A percentile compares a stretch with the other conserved stretches of the same genome.
Conservation (phyloP, 2,797 vertebrate species). For the Danio jaintianensis region DNA sequence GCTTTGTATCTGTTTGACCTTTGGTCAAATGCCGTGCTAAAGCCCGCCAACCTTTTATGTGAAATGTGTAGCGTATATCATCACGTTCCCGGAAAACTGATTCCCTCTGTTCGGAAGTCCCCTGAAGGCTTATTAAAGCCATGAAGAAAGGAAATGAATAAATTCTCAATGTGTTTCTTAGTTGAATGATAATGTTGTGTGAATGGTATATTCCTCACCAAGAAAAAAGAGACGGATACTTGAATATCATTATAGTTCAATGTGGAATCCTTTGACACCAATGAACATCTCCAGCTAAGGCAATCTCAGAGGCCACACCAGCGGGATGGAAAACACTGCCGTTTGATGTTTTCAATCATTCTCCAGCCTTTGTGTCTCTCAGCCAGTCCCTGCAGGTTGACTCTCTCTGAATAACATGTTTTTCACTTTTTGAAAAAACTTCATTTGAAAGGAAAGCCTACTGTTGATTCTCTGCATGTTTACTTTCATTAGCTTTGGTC, state of each 20-base stretch:
- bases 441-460: conserved; percentile 79
- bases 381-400: conserved; percentile 76
- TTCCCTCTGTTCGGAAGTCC: conserved; percentile 71
- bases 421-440: conserved; percentile 75
- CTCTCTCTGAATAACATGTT: conserved; percentile 81
- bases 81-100: conserved; percentile 44
- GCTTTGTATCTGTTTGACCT: conserved; percentile 78
- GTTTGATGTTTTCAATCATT: conserved; percentile 88
- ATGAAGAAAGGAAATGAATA: conserved; percentile 80
- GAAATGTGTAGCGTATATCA: conserved; percentile 77
- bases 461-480: conserved; percentile 80
- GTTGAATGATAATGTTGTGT: conserved; percentile 82
- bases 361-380: conserved; percentile 76
- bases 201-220: conserved; percentile 79
- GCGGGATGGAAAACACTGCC: conserved; percentile 69
- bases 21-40: conserved; percentile 77
- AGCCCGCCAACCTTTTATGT: conserved; percentile 80
- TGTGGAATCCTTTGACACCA: conserved; percentile 68
- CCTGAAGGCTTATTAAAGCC: conserved; percentile 85
- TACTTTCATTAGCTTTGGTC: conserved; percentile 79
- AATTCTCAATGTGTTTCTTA: conserved; percentile 83
- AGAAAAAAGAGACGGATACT: conserved; percentile 66
- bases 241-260: conserved; percentile 75
- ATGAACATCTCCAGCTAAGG: conserved; percentile 79
- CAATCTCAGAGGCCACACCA: conserved; percentile 74